Conservation (phyloP, 2,888 invertebrate species). For the Julus scandinavius region DNA sequence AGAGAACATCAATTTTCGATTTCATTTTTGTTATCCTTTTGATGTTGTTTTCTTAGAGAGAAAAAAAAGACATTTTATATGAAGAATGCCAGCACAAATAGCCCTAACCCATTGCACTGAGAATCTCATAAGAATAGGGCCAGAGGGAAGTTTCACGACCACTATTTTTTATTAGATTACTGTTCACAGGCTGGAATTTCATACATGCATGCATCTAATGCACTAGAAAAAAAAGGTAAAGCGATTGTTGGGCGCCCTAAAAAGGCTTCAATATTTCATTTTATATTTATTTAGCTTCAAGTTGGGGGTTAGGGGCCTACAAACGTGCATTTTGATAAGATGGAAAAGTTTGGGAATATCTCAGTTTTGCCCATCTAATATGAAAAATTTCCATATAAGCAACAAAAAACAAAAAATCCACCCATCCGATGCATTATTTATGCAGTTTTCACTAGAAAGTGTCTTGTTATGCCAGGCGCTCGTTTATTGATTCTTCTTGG, state of each 20-base stretch:
- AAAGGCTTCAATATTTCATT: conserved; percentile 40
- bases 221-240: conserved; percentile 35
- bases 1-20: not conserved
- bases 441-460: conserved; percentile 45
- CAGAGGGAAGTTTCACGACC: conserved; percentile 39
- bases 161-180: conserved; percentile 41
- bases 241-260: conserved; percentile 29
- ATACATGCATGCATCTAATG: conserved; percentile 37
- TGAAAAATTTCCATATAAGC: conserved; percentile 40
- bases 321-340: conserved; percentile 43
- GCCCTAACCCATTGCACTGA: not conserved
- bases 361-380: conserved; percentile 44
- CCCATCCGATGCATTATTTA: conserved; percentile 37
- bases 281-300: conserved; percentile 44
- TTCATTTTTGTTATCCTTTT: not conserved
- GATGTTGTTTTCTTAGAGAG: not conserved
- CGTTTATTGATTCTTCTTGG: conserved; percentile 43
- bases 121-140: conserved; percentile 29
- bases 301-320: conserved; percentile 17
- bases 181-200: conserved; percentile 31
- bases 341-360: conserved; percentile 39
- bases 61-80: not conserved
- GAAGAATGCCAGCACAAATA: not conserved
- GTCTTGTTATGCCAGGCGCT: conserved; percentile 45
- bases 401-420: not conserved